These are phyloP conservation scores for Apolygus lucorum DNA, from an alignment of 1,140 invertebrate genomes.

Conservation along the genomic window DNA sequence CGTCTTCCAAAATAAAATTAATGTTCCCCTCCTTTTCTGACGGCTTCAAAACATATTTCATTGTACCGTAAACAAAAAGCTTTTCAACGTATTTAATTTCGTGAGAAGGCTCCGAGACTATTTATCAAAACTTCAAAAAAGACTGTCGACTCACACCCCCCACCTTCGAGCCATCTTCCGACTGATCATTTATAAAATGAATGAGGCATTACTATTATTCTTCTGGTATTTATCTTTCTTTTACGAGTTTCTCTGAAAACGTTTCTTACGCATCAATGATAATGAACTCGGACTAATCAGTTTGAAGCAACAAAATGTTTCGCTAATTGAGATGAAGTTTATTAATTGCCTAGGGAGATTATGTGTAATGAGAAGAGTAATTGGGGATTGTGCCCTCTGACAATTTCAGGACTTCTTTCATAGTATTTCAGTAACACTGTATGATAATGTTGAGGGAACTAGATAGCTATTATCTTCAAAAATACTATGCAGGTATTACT, in stretches of 20 bases:
- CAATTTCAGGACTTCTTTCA: too few species aligned
- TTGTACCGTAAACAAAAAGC: neutral
- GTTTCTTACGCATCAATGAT: neutral
- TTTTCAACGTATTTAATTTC: neutral
- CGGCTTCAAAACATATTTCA: neutral
- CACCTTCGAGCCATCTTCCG: neutral
- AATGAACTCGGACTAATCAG: neutral
- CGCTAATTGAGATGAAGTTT: too few species aligned
- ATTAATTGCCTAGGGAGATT: too few species aligned
- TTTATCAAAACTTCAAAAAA: neutral
- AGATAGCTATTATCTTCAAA: too few species aligned
- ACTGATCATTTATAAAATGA: neutral
- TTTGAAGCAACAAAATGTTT: neutral
- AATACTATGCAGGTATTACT: too few species aligned
- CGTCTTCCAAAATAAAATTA: neutral
- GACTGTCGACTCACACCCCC: neutral
- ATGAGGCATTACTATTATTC: neutral
- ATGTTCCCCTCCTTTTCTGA: neutral
- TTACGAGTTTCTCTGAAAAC: neutral
- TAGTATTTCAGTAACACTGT: too few species aligned
- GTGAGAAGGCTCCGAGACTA: neutral
- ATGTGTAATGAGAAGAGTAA: too few species aligned
- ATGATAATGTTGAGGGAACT: too few species aligned
- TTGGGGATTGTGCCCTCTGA: too few species aligned
- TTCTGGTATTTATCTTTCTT: slow-evolving; percentile 12